Evolutionary conservation across 2,797 vertebrate species (phyloP), one percentile per base, ranked within the genome.

Genomic region (Leuciscus waleckii): DNA sequence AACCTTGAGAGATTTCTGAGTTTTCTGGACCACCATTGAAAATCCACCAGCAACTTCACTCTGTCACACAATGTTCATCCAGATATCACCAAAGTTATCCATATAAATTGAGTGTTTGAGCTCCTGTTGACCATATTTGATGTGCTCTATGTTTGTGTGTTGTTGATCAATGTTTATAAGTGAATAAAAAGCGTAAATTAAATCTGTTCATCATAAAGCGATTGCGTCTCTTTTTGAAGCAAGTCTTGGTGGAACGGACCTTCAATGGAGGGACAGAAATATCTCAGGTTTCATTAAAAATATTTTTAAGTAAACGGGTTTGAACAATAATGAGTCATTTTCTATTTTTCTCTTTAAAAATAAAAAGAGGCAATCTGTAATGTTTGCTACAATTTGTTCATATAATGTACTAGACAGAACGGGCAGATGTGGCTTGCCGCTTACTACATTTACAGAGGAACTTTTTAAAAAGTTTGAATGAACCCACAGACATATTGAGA

Each of bases 81-180:
- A 68, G 19, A 68, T 19, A 37, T 68, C 54, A 58, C n/a, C 9
- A 58, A 56, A n/a, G 54, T 10, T 58, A 58, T 58, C 21, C 54
- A n/a, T n/a, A 10, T n/a, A 23, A n/a, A n/a, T n/a, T 0, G 1
- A 23, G 21, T 4, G 8, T 58, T n/a, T n/a, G 3, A n/a, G 9
- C 58, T 26, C 23, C 56, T 14, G 2, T 14, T 26, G 58, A 61
- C 11, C 58, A 26, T 26, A 26, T 63, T 14, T 63, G 58, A 63
- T 63, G 11, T 14, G n/a, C n/a, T 61, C n/a, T 13, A 43, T 61
- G n/a, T 61, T 26, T 61, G 63, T 67, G 16, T 16, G 7, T 32
- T 16, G 7, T 32, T 67, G 7, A 19, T 35, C 16, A 67, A 35
- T 26, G n/a, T 26, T 46, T 43, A 43, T 43, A 43, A 11, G n/a